Evolutionary conservation across 1,140 invertebrate species (phyloP).

Genomic region (Drosophila tani): DNA sequence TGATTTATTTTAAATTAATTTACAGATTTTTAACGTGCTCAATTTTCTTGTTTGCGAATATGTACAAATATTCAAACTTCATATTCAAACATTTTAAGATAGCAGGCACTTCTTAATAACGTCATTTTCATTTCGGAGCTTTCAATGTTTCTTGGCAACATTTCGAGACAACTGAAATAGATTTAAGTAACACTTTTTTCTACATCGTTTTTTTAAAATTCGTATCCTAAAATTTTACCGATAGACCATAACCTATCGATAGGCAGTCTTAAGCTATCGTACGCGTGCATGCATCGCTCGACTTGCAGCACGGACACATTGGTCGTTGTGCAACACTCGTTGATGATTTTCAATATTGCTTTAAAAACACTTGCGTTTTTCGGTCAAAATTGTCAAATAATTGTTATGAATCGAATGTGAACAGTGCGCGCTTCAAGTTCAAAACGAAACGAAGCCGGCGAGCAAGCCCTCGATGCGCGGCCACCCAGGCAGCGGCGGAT

Average conservation of each 20-base stretch:
- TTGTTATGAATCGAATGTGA: conserved; percentile 31
- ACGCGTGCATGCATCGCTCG: background rate
- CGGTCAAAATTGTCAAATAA: conserved; percentile 45
- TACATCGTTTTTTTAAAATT: background rate
- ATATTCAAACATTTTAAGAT: too few relatives aligned
- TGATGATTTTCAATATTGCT: conserved; percentile 79
- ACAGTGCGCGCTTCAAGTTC: conserved; percentile 11
- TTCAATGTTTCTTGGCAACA: too few relatives aligned
- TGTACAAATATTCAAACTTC: too few relatives aligned
- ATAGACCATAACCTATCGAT: conserved; percentile 4
- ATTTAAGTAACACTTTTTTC: background rate
- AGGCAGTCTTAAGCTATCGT: background rate
- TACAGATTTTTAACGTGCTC: too few relatives aligned
- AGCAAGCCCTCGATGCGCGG: conserved; percentile 6
- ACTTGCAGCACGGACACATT: conserved; percentile 10
- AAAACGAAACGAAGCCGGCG: conserved; percentile 8
- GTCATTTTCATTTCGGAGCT: background rate
- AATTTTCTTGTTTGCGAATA: too few relatives aligned
- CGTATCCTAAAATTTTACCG: background rate
- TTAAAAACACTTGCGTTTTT: conserved; percentile 47
- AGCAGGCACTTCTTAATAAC: background rate
- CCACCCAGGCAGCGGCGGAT: conserved; percentile 13
- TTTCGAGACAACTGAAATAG: background rate
- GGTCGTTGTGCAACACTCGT: conserved; percentile 34
- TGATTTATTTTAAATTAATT: too few relatives aligned